Conservation (phyloP, 2,888 invertebrate species). For the Mesoligia furuncula region DNA sequence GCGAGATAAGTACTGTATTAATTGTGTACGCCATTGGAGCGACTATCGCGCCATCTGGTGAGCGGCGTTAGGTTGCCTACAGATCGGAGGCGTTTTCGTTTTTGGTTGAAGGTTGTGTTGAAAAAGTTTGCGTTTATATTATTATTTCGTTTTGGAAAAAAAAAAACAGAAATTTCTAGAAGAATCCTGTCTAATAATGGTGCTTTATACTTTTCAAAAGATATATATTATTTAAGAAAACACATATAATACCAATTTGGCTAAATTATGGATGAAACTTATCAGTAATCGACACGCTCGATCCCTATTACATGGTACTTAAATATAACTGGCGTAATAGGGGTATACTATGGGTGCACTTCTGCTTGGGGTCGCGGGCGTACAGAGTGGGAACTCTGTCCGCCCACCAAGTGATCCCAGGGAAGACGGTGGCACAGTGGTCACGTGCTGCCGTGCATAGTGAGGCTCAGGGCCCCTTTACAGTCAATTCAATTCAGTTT, state of each 20-base stretch:
- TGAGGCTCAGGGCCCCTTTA: too few species aligned
- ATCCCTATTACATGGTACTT: too few species aligned
- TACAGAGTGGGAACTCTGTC: too few species aligned
- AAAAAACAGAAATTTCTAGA: not conserved
- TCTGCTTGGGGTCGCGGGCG: too few species aligned
- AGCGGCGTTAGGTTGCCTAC: constrained; percentile 56
- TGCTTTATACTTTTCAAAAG: not conserved
- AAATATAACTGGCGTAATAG: too few species aligned
- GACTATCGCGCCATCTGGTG: constrained; percentile 82
- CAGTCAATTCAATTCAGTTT: too few species aligned
- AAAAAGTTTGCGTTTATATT: not conserved
- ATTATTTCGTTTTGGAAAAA: not conserved
- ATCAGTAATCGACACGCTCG: not conserved
- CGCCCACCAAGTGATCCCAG: too few species aligned
- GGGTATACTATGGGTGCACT: too few species aligned
- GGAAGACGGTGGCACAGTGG: too few species aligned
- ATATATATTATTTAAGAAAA: not conserved
- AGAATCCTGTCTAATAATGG: not conserved
- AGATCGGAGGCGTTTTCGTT: constrained; percentile 26
- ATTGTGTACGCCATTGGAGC: constrained; percentile 88
- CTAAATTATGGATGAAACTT: not conserved
- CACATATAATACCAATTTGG: not conserved
- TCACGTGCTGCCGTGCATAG: too few species aligned
- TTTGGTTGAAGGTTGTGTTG: constrained; percentile 20
- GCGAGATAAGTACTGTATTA: constrained; percentile 88